These are phyloP conservation scores for Microplitis deprimator DNA, from an alignment of 2,888 invertebrate genomes.

Conservation along the genomic window DNA sequence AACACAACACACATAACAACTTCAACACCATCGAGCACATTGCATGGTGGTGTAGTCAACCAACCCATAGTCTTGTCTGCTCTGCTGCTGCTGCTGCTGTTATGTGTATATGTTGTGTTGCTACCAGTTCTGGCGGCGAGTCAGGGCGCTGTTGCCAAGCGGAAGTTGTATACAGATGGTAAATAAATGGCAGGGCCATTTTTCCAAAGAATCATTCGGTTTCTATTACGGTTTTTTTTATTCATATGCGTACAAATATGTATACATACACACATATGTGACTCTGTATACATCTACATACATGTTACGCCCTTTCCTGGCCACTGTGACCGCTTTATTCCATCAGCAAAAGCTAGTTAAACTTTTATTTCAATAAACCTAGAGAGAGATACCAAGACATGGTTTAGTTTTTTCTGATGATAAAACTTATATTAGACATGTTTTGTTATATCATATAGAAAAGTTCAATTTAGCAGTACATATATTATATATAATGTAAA, in stretches of 20 bases:
- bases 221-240: conserved; percentile 2
- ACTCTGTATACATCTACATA: background rate
- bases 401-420: background rate
- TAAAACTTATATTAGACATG: background rate
- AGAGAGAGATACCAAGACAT: background rate
- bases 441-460: background rate
- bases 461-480: background rate
- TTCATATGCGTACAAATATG: conserved; percentile 3
- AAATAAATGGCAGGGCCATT: conserved; percentile 39
- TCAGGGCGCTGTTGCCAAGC: conserved; percentile 66
- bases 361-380: background rate
- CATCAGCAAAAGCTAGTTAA: background rate
- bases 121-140: conserved; percentile 34
- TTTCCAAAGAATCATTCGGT: conserved; percentile 41
- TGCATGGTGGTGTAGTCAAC: background rate
- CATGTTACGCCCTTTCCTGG: background rate
- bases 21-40: background rate
- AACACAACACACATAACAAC: background rate
- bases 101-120: conserved; percentile 7
- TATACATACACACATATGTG: background rate
- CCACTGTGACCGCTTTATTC: conserved; percentile 13
- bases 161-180: conserved; percentile 58
- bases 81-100: background rate
- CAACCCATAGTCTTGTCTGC: conserved; percentile 4
- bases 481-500: background rate